Evolutionary conservation across 2,797 vertebrate genomes (phyloP).

Genomic region (Ficedula albicollis): DNA sequence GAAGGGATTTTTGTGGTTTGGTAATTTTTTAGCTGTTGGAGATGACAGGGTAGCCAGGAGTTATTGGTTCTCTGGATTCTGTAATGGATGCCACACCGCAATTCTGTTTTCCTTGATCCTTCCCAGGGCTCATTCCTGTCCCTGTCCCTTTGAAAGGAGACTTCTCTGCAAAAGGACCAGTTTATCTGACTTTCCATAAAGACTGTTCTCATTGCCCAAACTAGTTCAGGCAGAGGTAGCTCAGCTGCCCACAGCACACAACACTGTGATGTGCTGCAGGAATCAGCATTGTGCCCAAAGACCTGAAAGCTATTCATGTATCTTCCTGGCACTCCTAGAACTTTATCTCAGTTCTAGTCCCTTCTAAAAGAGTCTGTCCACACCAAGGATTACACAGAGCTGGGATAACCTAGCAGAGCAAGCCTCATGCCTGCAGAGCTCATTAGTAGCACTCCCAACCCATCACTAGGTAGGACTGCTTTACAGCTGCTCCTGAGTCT

Average conservation of each 20-base stretch:
- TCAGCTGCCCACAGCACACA: neutral
- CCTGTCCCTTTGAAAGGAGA: neutral
- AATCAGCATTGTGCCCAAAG: neutral
- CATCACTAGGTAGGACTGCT: neutral
- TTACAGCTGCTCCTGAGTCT: neutral
- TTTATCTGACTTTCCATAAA: neutral
- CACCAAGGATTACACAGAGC: neutral
- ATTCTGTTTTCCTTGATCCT: neutral
- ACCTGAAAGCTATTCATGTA: fast-evolving
- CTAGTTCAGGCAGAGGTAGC: neutral
- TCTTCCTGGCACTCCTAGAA: neutral
- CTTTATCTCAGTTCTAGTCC: neutral
- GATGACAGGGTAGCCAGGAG: neutral
- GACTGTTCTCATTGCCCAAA: neutral
- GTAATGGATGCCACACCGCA: neutral
- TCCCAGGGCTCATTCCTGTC: neutral
- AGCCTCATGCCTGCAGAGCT: neutral
- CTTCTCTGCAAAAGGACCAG: neutral
- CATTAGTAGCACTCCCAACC: neutral
- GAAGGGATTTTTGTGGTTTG: neutral
- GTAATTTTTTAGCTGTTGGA: neutral
- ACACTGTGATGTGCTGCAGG: neutral
- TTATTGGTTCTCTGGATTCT: neutral
- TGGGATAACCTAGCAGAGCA: neutral
- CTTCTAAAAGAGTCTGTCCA: neutral